A percentile compares a stretch with the other conserved stretches of the same genome.
phyloP scores from a whole-genome alignment of 2,888 invertebrate genomes.

The Papilio elwesi region DNA sequence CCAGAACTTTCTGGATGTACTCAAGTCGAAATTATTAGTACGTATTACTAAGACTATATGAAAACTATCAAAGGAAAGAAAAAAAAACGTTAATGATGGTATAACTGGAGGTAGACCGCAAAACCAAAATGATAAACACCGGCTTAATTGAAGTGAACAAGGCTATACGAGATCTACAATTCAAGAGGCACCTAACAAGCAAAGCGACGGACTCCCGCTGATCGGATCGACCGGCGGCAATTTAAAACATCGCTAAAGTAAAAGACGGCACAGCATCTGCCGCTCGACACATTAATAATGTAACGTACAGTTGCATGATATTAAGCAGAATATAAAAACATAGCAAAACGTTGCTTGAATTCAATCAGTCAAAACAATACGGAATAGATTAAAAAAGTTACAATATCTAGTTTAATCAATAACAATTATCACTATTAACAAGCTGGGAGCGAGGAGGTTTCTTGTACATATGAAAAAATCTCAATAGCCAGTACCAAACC shows the following conservation, averaged over 20 bases:
- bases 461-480: not conserved
- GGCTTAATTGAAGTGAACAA: conserved; percentile 30
- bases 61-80: not conserved
- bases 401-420: too few species aligned
- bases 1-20: too few species aligned
- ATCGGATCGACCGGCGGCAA: conserved; percentile 44
- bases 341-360: not conserved
- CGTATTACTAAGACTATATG: not conserved
- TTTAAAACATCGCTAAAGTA: conserved; percentile 58
- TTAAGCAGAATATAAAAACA: not conserved
- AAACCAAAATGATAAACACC: conserved; percentile 25
- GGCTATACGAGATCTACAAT: conserved; percentile 21
- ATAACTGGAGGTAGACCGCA: conserved; percentile 27
- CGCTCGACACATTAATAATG: conserved; percentile 39
- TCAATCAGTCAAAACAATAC: too few species aligned
- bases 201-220: conserved; percentile 37
- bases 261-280: conserved; percentile 69
- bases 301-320: conserved; percentile 32
- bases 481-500: conserved; percentile 6
- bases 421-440: not conserved
- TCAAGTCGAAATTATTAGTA: too few species aligned
- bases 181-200: conserved; percentile 42
- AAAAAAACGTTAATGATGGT: conserved; percentile 29
- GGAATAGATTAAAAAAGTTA: too few species aligned
- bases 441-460: too few species aligned